A percentile compares a stretch with the other conserved stretches of the same genome.
phyloP scores from a whole-genome alignment of 2,888 invertebrate species.

The Balanococcus diminutus region DNA sequence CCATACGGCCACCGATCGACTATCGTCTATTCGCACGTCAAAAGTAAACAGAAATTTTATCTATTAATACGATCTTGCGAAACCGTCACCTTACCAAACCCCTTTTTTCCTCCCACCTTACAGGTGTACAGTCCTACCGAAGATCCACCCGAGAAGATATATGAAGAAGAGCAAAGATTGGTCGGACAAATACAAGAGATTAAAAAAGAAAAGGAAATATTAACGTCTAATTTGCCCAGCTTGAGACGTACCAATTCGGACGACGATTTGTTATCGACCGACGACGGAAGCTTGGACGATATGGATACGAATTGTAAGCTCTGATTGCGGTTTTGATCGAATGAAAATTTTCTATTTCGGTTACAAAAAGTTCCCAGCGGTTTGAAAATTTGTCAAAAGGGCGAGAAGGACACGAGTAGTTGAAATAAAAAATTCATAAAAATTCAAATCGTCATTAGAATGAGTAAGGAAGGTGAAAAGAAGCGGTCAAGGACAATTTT shows the following conservation, averaged over 20 bases:
- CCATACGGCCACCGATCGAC: constrained; percentile 80
- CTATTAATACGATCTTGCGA: neutral
- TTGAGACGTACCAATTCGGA: constrained; percentile 84
- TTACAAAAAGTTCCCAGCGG: no score
- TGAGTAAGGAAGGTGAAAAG: neutral
- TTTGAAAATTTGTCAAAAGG: neutral
- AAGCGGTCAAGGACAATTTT: no score
- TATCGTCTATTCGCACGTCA: constrained; percentile 77
- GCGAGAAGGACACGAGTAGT: no score
- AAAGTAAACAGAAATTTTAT: constrained; percentile 64
- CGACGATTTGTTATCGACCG: constrained; percentile 82
- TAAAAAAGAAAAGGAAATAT: constrained; percentile 78
- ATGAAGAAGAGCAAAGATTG: constrained; percentile 76
- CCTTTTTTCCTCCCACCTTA: neutral
- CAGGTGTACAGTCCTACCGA: constrained; percentile 68
- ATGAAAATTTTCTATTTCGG: neutral
- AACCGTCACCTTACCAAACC: neutral
- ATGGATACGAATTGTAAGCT: constrained; percentile 59
- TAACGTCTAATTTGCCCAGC: constrained; percentile 80
- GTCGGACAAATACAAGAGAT: constrained; percentile 81
- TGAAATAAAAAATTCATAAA: neutral
- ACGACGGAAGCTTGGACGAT: constrained; percentile 72
- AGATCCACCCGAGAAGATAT: constrained; percentile 63
- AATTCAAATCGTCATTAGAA: neutral
- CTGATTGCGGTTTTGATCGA: neutral